Conservation (phyloP, 2,888 invertebrate species). For the Plusia festucae region DNA sequence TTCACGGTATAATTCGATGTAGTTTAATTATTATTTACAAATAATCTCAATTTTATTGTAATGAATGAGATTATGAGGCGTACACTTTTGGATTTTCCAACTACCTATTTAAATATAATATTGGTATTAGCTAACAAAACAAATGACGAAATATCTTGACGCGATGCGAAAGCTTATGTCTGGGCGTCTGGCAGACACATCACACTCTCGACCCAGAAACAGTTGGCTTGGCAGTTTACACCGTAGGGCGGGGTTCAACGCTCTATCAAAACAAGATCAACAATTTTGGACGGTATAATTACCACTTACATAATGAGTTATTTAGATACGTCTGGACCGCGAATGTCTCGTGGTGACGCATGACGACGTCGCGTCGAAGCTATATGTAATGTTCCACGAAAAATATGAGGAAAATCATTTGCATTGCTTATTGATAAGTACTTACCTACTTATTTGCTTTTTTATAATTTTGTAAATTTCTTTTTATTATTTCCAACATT, state of each 20-base stretch:
- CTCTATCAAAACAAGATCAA: conserved; percentile 58
- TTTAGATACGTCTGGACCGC: conserved; percentile 38
- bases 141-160: conserved; percentile 36
- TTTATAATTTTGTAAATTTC: too few relatives aligned
- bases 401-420: conserved; percentile 18
- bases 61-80: too few relatives aligned
- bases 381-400: conserved; percentile 26
- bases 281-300: conserved; percentile 48
- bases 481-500: too few relatives aligned
- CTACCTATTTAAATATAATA: too few relatives aligned
- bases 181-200: conserved; percentile 57
- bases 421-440: neutral
- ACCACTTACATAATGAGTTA: conserved; percentile 54
- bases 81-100: too few relatives aligned
- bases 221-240: conserved; percentile 58
- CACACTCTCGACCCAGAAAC: conserved; percentile 65
- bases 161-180: conserved; percentile 33
- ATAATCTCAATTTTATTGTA: too few relatives aligned
- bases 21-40: too few relatives aligned
- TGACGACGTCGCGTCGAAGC: too few relatives aligned
- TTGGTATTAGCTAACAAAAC: conserved; percentile 8
- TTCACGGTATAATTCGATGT: too few relatives aligned
- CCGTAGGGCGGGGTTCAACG: conserved; percentile 62
- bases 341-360: conserved; percentile 20
- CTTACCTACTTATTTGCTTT: neutral